Evolutionary conservation across 1,140 invertebrate species (phyloP).

Genomic region (Neelides sp.): DNA sequence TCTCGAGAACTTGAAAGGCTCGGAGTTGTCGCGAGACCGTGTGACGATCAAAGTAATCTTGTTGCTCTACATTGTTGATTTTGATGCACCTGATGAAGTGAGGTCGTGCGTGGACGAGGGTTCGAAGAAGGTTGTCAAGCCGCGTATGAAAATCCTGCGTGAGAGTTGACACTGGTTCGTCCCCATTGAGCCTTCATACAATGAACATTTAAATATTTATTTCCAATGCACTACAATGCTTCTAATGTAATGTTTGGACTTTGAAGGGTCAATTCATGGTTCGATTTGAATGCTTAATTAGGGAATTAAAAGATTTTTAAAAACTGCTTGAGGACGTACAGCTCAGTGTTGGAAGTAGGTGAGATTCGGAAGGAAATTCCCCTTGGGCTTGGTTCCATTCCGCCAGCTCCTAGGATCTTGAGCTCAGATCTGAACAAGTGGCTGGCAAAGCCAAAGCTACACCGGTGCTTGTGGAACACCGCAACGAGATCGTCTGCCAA

Average conservation of each 20-base stretch:
- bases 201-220: no score
- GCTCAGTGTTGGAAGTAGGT: conserved; percentile 74
- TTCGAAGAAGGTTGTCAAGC: conserved; percentile 77
- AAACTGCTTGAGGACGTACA: no score
- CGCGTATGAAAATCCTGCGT: conserved; percentile 90
- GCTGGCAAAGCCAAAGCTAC: conserved; percentile 88
- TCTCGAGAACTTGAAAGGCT: conserved; percentile 83
- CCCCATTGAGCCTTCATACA: conserved; percentile 55
- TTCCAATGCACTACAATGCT: no score
- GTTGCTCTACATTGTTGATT: conserved; percentile 61
- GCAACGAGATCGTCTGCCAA: conserved; percentile 81
- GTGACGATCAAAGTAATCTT: conserved; percentile 62
- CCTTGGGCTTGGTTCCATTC: conserved; percentile 55
- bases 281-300: neutral
- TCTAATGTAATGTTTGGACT: conserved; percentile 5
- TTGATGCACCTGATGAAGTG: conserved; percentile 87
- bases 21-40: conserved; percentile 73
- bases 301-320: neutral
- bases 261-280: neutral
- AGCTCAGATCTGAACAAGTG: conserved; percentile 85
- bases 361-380: conserved; percentile 78
- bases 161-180: conserved; percentile 75
- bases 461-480: conserved; percentile 82
- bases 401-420: conserved; percentile 68
- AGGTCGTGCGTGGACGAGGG: conserved; percentile 78